These are phyloP conservation scores for Pristionchus japonicus DNA, from an alignment of 2,888 invertebrate species.

Conservation along the genomic window DNA sequence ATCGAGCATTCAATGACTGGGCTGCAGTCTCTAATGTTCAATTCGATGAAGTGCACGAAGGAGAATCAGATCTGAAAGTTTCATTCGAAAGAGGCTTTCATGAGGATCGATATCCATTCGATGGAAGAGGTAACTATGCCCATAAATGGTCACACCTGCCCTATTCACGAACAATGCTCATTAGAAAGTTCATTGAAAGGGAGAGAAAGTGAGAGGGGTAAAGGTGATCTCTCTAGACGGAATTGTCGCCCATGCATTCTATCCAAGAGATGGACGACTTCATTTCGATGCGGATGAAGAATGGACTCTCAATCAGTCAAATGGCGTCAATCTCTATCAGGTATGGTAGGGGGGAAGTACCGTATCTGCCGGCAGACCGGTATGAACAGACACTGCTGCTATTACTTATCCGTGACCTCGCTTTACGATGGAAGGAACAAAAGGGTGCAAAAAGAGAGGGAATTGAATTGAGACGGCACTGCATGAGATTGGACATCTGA, in stretches of 20 bases:
- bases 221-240: constrained; percentile 60
- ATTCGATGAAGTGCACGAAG: constrained; percentile 58
- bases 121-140: constrained; percentile 63
- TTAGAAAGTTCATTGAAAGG: constrained; percentile 4
- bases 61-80: constrained; percentile 50
- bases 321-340: constrained; percentile 73
- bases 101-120: constrained; percentile 70
- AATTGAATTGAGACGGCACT: constrained; percentile 64
- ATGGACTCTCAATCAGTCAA: constrained; percentile 68
- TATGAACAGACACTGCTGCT: background rate
- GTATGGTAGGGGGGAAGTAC: constrained; percentile 45
- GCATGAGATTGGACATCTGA: constrained; percentile 83
- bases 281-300: constrained; percentile 74
- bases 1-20: constrained; percentile 72
- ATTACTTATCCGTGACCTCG: constrained; percentile 27
- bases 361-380: constrained; percentile 1
- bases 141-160: background rate
- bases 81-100: constrained; percentile 69
- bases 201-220: background rate
- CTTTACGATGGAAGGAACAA: constrained; percentile 8
- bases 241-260: constrained; percentile 73
- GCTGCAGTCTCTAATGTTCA: constrained; percentile 60
- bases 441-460: background rate
- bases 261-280: constrained; percentile 71
- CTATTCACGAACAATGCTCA: background rate